Evolutionary conservation across 2,797 vertebrate genomes (phyloP).

Genomic region (Fundulus diaphanus): DNA sequence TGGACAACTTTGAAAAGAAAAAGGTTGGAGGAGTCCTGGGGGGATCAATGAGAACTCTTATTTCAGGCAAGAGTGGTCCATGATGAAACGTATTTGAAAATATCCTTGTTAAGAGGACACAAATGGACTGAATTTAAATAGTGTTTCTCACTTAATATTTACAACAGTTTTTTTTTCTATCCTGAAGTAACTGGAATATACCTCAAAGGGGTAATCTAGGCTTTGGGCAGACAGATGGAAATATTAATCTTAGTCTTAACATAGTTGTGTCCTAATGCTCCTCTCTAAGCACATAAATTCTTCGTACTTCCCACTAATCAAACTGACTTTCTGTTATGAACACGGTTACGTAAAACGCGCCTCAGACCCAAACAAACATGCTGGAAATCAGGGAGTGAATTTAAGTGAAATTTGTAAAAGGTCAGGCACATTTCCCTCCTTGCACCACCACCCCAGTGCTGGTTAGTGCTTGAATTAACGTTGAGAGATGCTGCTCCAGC

Average conservation of each 20-base stretch:
- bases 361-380: constrained; percentile 38
- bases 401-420: constrained; percentile 44
- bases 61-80: too few relatives aligned
- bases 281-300: constrained; percentile 13
- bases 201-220: neutral
- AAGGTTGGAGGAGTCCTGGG: too few relatives aligned
- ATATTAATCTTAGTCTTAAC: constrained; percentile 6
- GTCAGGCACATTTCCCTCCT: constrained; percentile 34
- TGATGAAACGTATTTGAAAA: too few relatives aligned
- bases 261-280: too few relatives aligned
- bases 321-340: constrained; percentile 18
- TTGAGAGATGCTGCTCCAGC: constrained; percentile 34
- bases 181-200: neutral
- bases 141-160: too few relatives aligned
- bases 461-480: neutral
- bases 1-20: too few relatives aligned
- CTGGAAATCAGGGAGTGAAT: constrained; percentile 39
- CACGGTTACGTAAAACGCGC: constrained; percentile 28
- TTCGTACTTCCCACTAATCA: constrained; percentile 21
- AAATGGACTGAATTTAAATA: too few relatives aligned
- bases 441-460: neutral
- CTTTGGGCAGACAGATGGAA: constrained; percentile 12
- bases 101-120: too few relatives aligned
- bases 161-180: neutral
- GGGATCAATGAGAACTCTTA: too few relatives aligned